Evolutionary conservation across 2,888 invertebrate genomes (phyloP).

Genomic region (Cyrtodaria siliqua): DNA sequence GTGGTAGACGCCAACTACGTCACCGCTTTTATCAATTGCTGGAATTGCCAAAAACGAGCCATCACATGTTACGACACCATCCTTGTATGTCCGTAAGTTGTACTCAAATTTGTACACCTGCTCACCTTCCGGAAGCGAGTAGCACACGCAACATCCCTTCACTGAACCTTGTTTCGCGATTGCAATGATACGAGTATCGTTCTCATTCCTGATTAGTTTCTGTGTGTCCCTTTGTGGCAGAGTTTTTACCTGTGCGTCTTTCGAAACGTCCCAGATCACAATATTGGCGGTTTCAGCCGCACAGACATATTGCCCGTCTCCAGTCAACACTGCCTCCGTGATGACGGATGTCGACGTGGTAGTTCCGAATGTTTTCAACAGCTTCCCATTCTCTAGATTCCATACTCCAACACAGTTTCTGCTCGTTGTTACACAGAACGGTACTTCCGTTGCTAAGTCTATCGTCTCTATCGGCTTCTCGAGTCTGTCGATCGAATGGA

Average conservation of each 20-base stretch:
- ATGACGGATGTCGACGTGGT: conserved; percentile 97
- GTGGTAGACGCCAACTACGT: conserved; percentile 94
- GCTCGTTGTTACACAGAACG: conserved; percentile 96
- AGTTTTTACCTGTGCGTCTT: conserved; percentile 91
- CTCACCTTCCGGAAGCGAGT: conserved; percentile 89
- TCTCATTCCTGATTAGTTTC: conserved; percentile 91
- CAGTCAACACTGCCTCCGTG: conserved; percentile 95
- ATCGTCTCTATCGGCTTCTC: conserved; percentile 98
- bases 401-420: conserved; percentile 98
- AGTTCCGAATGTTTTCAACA: conserved; percentile 95
- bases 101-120: conserved; percentile 94
- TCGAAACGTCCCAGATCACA: conserved; percentile 94
- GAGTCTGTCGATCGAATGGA: conserved; percentile 91
- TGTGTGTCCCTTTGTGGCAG: conserved; percentile 93
- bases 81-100: conserved; percentile 91
- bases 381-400: conserved; percentile 94
- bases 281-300: conserved; percentile 97
- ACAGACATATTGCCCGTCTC: conserved; percentile 93
- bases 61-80: conserved; percentile 93
- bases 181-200: conserved; percentile 91
- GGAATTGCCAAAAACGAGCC: conserved; percentile 89
- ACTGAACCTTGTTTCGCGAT: conserved; percentile 88
- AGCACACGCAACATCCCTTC: conserved; percentile 75
- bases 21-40: conserved; percentile 92
- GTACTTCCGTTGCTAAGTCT: conserved; percentile 88